Base-by-base conservation (phyloP, 2,113 vertebrate species). In the Coptodon bakossiorum region DNA sequence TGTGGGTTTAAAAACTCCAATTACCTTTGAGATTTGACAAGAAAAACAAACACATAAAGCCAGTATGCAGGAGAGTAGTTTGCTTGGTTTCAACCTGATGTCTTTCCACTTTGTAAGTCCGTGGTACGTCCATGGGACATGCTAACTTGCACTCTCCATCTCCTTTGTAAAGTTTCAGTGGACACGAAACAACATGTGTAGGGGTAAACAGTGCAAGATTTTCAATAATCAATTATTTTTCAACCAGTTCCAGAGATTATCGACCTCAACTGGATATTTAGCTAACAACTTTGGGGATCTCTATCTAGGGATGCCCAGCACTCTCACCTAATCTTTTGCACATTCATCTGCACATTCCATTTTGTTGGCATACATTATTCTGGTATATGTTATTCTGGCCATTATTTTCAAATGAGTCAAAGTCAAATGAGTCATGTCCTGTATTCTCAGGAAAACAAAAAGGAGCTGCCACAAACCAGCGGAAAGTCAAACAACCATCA, bases 381-480 rank as follows among this genome's bases (percentile, higher is more conserved):
- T 68, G 19, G 6, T 5, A 57, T 29, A 22, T 14, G 16, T 63
- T 22, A 43, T 40, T 40, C 66, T 71, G n/a, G n/a, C n/a, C 36
- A 71, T 24, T 71, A 40, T 9, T 43, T n/a, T 71, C 66, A 10
- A 71, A 43, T 16, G 4, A 43, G 68, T 50, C 4, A 3, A 8
- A 59, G n/a, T 68, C 63, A 71, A 40, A 14, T 14, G 6, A 43
- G 61, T 50, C 4, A 3, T 82, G 9, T 61, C 2, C 22, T 90
- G 12, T 83, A 57, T 89, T 84, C 17, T n/a, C 85, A 92, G 92
- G 89, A 9, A 92, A 92, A 89, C 78, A 85, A 81, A 85, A 86
- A 88, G n/a, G 83, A 6, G 6, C 12, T 5, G 22, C 61, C 13
- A 92, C 79, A 81, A 89, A 93, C 5, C 57, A 48, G 36, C 59